These are phyloP conservation scores for Mormyrops attenuatus DNA, from an alignment of 2,797 vertebrate genomes.

Conservation along the genomic window DNA sequence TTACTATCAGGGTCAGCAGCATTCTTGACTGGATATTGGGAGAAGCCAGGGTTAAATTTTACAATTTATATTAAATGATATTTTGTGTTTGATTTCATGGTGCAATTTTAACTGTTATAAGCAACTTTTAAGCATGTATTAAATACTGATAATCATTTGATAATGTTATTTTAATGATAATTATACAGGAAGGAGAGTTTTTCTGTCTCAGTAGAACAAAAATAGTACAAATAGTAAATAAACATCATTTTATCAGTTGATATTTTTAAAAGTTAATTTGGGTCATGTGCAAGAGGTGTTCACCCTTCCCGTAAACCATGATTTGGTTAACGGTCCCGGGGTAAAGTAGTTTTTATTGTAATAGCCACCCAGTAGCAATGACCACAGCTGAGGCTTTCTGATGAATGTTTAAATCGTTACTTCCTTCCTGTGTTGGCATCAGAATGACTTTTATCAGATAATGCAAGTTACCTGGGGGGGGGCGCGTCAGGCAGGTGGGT, in stretches of 20 bases:
- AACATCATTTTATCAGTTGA: background rate
- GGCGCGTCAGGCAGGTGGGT: background rate
- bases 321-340: background rate
- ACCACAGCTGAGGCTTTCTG: background rate
- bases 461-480: background rate
- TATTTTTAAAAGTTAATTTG: background rate
- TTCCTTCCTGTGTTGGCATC: background rate
- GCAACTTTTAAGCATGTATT: background rate
- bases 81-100: constrained; percentile 4
- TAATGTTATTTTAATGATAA: background rate
- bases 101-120: background rate
- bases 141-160: background rate
- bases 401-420: constrained; percentile 3
- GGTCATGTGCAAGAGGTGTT: background rate
- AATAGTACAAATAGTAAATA: too few species aligned
- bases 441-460: background rate
- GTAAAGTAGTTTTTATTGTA: background rate
- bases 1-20: background rate
- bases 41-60: background rate
- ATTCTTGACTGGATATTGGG: background rate
- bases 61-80: constrained; percentile 9
- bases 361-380: background rate
- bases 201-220: background rate
- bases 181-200: constrained; percentile 5
- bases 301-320: background rate